A percentile compares a stretch with the other conserved stretches of the same genome.
These are phyloP conservation scores for Thamnaconus septentrionalis DNA, from an alignment of 2,113 vertebrate species.

Conservation along the genomic window DNA sequence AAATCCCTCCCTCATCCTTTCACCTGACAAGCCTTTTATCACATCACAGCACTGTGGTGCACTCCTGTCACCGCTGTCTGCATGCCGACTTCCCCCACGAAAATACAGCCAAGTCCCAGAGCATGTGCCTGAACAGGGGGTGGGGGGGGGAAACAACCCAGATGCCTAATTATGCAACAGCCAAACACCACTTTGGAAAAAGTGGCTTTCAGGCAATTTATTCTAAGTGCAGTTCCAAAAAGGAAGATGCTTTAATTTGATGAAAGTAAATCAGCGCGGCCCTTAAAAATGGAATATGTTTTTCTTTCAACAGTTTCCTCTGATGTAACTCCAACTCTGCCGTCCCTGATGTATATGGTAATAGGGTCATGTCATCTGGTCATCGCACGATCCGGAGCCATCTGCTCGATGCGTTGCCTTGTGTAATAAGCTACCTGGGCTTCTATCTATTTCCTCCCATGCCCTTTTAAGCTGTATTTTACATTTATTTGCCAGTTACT, in stretches of 20 bases:
- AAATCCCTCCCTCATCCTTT: conserved; percentile 33
- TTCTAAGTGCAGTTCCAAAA: neutral
- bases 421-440: neutral
- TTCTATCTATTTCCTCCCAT: neutral
- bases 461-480: neutral
- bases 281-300: neutral
- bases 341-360: conserved; percentile 21
- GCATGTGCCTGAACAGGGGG: conserved; percentile 8
- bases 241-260: conserved; percentile 13
- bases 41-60: conserved; percentile 20
- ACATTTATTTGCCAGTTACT: neutral
- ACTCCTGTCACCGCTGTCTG: conserved; percentile 16
- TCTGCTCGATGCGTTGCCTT: conserved; percentile 19
- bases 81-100: conserved; percentile 13
- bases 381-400: conserved; percentile 18
- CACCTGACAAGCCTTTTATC: conserved; percentile 45
- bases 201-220: conserved; percentile 10
- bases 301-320: conserved; percentile 4
- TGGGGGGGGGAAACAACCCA: neutral
- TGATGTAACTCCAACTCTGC: conserved; percentile 30
- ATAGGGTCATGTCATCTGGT: conserved; percentile 13
- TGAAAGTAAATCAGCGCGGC: conserved; percentile 4
- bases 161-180: conserved; percentile 22
- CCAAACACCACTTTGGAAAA: conserved; percentile 12
- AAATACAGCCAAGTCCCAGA: conserved; percentile 6